A percentile compares a stretch with the other conserved stretches of the same genome.
These are phyloP conservation scores for Cerastis rubricosa DNA, from an alignment of 2,888 invertebrate genomes.

Conservation along the genomic window DNA sequence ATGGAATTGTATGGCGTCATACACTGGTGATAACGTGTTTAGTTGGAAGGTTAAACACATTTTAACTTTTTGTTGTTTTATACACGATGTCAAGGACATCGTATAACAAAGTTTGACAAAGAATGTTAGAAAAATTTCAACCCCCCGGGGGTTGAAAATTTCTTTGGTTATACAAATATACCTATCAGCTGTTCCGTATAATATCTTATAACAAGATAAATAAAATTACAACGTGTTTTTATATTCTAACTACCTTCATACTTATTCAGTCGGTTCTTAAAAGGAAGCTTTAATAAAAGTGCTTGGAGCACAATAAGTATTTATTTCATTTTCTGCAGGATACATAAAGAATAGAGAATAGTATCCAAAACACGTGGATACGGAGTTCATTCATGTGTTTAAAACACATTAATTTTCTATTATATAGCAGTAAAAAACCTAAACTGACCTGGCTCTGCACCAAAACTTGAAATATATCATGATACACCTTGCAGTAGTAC, in stretches of 20 bases:
- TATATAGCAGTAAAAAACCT: too few species aligned
- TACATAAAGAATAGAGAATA: conserved; percentile 3
- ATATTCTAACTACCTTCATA: too few species aligned
- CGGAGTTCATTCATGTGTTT: too few species aligned
- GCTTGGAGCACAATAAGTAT: too few species aligned
- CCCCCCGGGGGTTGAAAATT: background rate
- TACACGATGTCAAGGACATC: background rate
- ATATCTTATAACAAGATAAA: background rate
- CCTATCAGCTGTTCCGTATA: background rate
- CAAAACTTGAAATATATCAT: conserved; percentile 34
- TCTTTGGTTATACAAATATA: background rate
- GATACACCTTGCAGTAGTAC: conserved; percentile 39
- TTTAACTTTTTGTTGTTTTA: background rate
- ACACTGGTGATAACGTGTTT: background rate
- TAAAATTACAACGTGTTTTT: background rate
- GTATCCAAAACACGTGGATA: conserved; percentile 10
- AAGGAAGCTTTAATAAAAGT: background rate
- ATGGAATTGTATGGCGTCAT: background rate
- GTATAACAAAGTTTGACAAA: background rate
- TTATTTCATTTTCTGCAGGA: background rate
- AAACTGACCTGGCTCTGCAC: conserved; percentile 18
- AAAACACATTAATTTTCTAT: too few species aligned
- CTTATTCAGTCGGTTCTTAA: background rate
- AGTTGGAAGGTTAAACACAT: background rate
- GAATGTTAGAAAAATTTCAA: too few species aligned